Evolutionary conservation across 1,140 invertebrate genomes (phyloP), one percentile per base, ranked within the genome.

Genomic region (Eciton burchellii): DNA sequence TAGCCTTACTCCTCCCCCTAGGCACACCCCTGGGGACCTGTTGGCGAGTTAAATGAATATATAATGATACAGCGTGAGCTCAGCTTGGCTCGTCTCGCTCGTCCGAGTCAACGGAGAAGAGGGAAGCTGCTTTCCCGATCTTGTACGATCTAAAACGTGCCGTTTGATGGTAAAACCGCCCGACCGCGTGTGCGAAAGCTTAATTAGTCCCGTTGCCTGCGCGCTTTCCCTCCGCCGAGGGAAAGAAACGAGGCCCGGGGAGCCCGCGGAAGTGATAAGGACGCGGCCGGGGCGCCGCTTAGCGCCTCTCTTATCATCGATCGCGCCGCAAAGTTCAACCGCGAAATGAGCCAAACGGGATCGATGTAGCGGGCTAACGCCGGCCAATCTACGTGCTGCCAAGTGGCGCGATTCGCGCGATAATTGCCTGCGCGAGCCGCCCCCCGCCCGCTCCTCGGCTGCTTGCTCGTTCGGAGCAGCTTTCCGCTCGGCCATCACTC

Each of bases 381-480:
- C 81, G 49, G 68, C 81, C 73, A 87, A 87, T 87, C 86, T 87
- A 87, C 82, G 81, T 74, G 65, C 82, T 57, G 74, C 73, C 86
- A 87, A 87, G 86, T 87, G 77, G 87, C 82, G 77, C 82, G 81
- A 84, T 88, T 90, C 85, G 87, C 82, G 82, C 81, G 85, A 90
- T 92, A 91, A 91, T 92, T 89, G 86, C 89, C 85, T 81, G 85
- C 84, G 85, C 87, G 54, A 87, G 14, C 66, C 26, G 16, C n/a
- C 47, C 12, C 14, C 6, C 21, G 14, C 70, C 12, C 57, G 16
- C 59, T 68, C 49, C 72, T 57, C 47, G 43, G 49, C 66, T 56
- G 84, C 79, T 82, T 49, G 63, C 63, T 86, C 71, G 73, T 74
- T 68, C 49, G 49, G 74, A 77, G n/a, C 72, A 83, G 76, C 85